Evolutionary conservation across 2,888 invertebrate genomes (phyloP).

Genomic region (Panzeria rudis): DNA sequence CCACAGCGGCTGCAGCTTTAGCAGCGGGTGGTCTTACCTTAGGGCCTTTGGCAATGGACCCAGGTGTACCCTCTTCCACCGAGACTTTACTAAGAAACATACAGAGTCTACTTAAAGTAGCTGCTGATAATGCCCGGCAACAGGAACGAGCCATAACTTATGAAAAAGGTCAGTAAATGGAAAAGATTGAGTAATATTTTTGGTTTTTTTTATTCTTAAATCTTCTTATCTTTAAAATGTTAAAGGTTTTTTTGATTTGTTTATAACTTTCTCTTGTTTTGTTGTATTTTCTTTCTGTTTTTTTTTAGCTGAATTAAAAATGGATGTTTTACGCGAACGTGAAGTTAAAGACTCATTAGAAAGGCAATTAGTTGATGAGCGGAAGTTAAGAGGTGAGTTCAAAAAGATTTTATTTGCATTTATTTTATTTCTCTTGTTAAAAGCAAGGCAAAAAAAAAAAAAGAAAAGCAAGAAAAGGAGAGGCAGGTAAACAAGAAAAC

Average conservation of each 20-base stretch:
- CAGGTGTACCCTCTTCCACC: slow-evolving; percentile 87
- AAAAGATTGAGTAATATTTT: background rate
- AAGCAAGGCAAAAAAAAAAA: background rate
- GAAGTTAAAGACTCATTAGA: slow-evolving; percentile 97
- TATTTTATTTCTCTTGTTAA: background rate
- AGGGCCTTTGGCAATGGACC: slow-evolving; percentile 82
- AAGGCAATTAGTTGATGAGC: slow-evolving; percentile 96
- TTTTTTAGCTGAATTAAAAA: slow-evolving; percentile 93
- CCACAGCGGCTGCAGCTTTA: slow-evolving; percentile 80
- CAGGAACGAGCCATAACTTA: slow-evolving; percentile 98
- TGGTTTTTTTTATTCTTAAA: background rate
- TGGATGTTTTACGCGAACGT: slow-evolving; percentile 96
- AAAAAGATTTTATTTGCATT: slow-evolving; percentile 52
- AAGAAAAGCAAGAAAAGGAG: background rate
- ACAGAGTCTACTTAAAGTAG: slow-evolving; percentile 97
- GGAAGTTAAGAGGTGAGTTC: slow-evolving; percentile 95
- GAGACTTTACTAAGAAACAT: slow-evolving; percentile 97
- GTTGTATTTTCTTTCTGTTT: slow-evolving; percentile 40
- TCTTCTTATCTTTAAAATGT: slow-evolving; percentile 15
- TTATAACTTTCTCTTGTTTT: slow-evolving; percentile 55
- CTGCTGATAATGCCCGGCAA: slow-evolving; percentile 98
- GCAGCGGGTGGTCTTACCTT: slow-evolving; percentile 80
- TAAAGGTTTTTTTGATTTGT: slow-evolving; percentile 34
- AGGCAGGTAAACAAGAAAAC: slow-evolving; percentile 1
- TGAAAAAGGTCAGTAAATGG: slow-evolving; percentile 92